Conservation (phyloP, 2,888 invertebrate species). For the Ceriagrion tenellum region DNA sequence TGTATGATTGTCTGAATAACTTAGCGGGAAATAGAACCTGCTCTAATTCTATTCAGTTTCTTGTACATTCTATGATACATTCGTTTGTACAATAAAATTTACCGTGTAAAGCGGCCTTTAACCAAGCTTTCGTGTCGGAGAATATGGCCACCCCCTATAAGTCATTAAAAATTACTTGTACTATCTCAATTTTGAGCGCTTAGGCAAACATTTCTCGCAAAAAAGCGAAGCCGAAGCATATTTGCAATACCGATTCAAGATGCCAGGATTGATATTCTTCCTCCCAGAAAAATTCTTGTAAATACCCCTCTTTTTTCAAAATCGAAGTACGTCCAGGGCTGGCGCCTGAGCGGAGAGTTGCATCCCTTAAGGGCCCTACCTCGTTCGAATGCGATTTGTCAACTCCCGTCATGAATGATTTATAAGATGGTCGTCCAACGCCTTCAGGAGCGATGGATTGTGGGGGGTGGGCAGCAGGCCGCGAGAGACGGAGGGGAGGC, state of each 20-base stretch:
- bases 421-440: background rate
- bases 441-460: background rate
- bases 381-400: background rate
- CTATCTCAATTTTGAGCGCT: too few species aligned
- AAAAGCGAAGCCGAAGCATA: too few species aligned
- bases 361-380: background rate
- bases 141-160: too few species aligned
- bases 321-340: background rate
- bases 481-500: background rate
- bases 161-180: too few species aligned
- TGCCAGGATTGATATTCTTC: background rate
- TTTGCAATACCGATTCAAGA: background rate
- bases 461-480: background rate
- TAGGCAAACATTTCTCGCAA: too few species aligned
- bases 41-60: too few species aligned
- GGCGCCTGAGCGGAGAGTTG: background rate
- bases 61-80: too few species aligned
- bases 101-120: too few species aligned
- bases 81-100: too few species aligned
- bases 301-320: background rate
- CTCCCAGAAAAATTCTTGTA: background rate
- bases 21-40: too few species aligned
- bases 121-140: too few species aligned
- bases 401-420: constrained; percentile 31
- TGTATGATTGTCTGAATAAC: too few species aligned